These are phyloP conservation scores for Epinotia ramella DNA, from an alignment of 2,888 invertebrate genomes.

Conservation along the genomic window DNA sequence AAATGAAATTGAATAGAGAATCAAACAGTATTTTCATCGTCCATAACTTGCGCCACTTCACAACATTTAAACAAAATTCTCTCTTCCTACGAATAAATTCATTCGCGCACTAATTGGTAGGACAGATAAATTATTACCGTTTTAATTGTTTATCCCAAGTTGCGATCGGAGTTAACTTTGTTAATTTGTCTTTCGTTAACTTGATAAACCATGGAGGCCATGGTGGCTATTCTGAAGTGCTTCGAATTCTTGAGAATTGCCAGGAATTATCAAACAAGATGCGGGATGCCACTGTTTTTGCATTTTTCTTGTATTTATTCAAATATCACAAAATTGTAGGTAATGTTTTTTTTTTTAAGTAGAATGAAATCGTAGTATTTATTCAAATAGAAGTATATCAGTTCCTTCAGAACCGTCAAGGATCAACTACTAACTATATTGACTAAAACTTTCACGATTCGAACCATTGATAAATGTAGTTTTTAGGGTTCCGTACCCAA, in stretches of 20 bases:
- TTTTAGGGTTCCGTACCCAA: too few relatives aligned
- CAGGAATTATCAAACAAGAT: constrained; percentile 4
- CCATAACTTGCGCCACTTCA: constrained; percentile 18
- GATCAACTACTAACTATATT: too few relatives aligned
- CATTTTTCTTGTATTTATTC: neutral
- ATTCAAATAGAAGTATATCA: too few relatives aligned
- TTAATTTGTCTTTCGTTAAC: constrained; percentile 48
- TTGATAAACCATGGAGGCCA: constrained; percentile 36
- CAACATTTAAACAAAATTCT: constrained; percentile 54
- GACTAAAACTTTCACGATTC: too few relatives aligned
- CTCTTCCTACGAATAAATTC: constrained; percentile 60
- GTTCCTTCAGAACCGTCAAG: too few relatives aligned
- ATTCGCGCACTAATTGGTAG: constrained; percentile 66
- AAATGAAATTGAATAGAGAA: neutral
- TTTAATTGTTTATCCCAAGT: constrained; percentile 68
- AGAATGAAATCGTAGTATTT: too few relatives aligned
- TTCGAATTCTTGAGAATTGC: constrained; percentile 5
- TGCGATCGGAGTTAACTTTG: constrained; percentile 57
- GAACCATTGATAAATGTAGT: too few relatives aligned
- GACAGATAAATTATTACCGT: constrained; percentile 68
- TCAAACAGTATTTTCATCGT: neutral
- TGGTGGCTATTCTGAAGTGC: constrained; percentile 19
- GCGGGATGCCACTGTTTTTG: neutral
- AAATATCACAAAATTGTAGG: neutral
- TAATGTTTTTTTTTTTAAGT: too few relatives aligned